Evolutionary conservation across 2,113 vertebrate genomes (phyloP), one percentile per base, ranked within the genome.

Genomic region (Hippotragus niger): DNA sequence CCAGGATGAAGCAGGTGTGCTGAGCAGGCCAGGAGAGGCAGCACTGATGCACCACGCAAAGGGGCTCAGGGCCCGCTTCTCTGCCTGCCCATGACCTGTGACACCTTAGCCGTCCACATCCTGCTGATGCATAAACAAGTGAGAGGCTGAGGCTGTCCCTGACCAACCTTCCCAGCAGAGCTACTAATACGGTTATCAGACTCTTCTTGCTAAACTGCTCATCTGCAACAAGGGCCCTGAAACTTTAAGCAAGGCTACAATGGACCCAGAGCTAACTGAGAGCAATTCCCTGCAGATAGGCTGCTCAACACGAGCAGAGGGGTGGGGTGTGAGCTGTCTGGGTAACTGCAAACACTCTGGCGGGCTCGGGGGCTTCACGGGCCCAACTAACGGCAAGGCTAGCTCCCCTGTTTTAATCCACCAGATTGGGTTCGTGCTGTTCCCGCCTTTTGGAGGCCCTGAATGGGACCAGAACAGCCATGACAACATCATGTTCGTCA

Each of bases 401-500:
- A 40, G 33, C 53, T 80, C 92, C 74, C 93, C 82, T 80, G 1
- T 74, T 90, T 6, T 92, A 60, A 98, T 14, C 95, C 27, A 10
- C 90, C 98, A 99, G 99, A 99, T 99, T 0, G 99, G 99, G 31
- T 99, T 99, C 43, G 99, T 99, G 50, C 98, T 99, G 29, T 99
- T 98, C 96, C 99, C 99, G 57, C 98, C 99, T 0, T 99, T 97
- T 36, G 99, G 99, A 97, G 98, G 97, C 4, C 97, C 97, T 0
- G 0, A 88, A 9, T 99, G 99, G 99, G 98, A 99, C 86, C 97
- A 99, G 95, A 45, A 96, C 0, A 98, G 98, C 25, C 99, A 99
- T 1, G 76, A 1, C 57, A 99, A 99, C 98, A 62, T 99, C 97
- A 99, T 99, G 99, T 99, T 99, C 60, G 97, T 99, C 98, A 99